A percentile compares a stretch with the other conserved stretches of the same genome.
phyloP scores from a whole-genome alignment of 2,113 vertebrate species.

The Tonatia bakeri region DNA sequence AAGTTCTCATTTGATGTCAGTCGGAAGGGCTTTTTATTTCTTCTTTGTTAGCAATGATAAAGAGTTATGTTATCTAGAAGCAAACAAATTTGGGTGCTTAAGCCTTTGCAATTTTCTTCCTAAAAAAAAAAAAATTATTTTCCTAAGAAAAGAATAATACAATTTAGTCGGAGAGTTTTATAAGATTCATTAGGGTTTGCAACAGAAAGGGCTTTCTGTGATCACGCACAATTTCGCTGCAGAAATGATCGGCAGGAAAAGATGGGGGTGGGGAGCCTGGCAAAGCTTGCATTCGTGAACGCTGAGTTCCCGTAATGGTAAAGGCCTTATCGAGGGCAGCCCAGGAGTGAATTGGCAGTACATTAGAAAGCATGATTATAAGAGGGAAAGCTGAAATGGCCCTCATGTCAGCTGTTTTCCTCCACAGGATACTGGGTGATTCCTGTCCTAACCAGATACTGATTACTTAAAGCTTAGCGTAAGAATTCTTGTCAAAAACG shows the following conservation, averaged over 20 bases:
- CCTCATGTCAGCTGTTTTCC: constrained; percentile 87
- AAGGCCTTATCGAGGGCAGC: constrained; percentile 77
- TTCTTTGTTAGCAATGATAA: background rate
- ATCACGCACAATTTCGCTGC: constrained; percentile 66
- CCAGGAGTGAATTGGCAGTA: constrained; percentile 82
- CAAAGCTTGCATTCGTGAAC: constrained; percentile 68
- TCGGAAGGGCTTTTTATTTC: background rate
- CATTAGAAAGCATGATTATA: constrained; percentile 84
- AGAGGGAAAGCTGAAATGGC: constrained; percentile 82
- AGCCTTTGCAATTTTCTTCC: background rate
- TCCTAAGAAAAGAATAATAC: background rate
- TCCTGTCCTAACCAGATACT: constrained; percentile 88
- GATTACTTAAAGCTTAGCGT: constrained; percentile 86
- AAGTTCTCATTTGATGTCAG: background rate
- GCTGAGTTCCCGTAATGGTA: constrained; percentile 75
- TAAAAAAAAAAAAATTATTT: background rate
- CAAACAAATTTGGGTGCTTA: background rate
- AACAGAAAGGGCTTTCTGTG: constrained; percentile 60
- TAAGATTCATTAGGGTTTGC: constrained; percentile 5
- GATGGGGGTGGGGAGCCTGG: constrained; percentile 65
- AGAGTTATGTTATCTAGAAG: background rate
- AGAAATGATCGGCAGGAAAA: constrained; percentile 78
- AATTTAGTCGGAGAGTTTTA: background rate
- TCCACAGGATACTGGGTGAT: constrained; percentile 88
- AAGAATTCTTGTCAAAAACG: constrained; percentile 84